A percentile compares a stretch with the other conserved stretches of the same genome.
phyloP scores from a whole-genome alignment of 2,113 vertebrate species.

The Bettongia penicillata region DNA sequence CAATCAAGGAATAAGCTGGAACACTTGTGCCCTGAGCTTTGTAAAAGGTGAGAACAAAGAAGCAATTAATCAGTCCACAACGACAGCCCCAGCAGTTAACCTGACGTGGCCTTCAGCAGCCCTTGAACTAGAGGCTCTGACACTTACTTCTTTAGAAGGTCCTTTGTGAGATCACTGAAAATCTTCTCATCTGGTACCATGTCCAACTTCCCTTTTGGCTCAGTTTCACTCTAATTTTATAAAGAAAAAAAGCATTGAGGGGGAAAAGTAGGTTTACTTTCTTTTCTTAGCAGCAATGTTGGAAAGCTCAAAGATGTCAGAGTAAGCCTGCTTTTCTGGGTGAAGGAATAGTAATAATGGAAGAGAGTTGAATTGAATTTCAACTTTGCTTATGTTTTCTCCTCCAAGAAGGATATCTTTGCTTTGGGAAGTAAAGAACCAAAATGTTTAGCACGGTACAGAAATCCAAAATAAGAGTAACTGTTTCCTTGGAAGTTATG shows the following conservation, averaged over 20 bases:
- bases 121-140: not conserved
- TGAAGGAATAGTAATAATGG: not conserved
- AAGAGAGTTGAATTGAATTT: not conserved
- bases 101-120: not conserved
- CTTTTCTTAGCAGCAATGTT: not conserved
- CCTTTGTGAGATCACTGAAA: conserved; percentile 77
- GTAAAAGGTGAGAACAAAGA: not conserved
- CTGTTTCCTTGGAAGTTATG: too few relatives aligned
- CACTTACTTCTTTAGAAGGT: conserved; percentile 79
- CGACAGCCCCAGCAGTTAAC: not conserved
- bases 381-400: not conserved
- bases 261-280: not conserved
- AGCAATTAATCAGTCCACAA: not conserved
- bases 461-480: not conserved
- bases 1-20: not conserved
- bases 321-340: not conserved
- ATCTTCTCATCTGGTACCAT: conserved; percentile 54
- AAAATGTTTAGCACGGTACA: not conserved
- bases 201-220: accelerated
- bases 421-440: not conserved
- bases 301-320: not conserved
- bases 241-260: conserved; percentile 10
- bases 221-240: conserved; percentile 9
- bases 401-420: not conserved
- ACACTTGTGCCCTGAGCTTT: not conserved